A percentile compares a stretch with the other conserved stretches of the same genome.
These are phyloP conservation scores for Drosophila nigricruria DNA, from an alignment of 2,888 invertebrate species.

Conservation along the genomic window DNA sequence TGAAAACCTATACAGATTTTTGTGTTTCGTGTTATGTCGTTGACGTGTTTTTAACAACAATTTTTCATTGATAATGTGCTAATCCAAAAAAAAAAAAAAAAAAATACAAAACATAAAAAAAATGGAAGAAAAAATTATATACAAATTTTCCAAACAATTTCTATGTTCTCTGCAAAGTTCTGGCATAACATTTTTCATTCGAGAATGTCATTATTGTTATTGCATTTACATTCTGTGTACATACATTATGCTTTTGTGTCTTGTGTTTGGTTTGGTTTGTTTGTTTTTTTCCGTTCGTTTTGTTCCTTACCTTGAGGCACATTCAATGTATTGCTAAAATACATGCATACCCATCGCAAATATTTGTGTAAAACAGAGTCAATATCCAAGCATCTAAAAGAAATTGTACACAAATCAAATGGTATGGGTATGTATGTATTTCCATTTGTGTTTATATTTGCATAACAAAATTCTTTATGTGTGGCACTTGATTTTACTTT, in stretches of 20 bases:
- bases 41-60: slow-evolving; percentile 43
- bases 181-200: slow-evolving; percentile 25
- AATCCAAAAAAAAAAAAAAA: slow-evolving; percentile 4
- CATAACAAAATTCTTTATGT: slow-evolving; percentile 66
- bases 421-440: slow-evolving; percentile 29
- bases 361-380: slow-evolving; percentile 11
- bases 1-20: slow-evolving; percentile 25
- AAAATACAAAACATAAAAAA: neutral
- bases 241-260: slow-evolving; percentile 32
- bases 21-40: slow-evolving; percentile 49
- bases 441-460: slow-evolving; percentile 56
- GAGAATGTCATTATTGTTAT: slow-evolving; percentile 42
- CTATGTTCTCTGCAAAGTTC: slow-evolving; percentile 20
- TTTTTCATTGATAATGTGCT: slow-evolving; percentile 37
- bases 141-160: slow-evolving; percentile 24
- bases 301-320: slow-evolving; percentile 32
- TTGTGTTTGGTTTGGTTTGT: slow-evolving; percentile 11
- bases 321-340: slow-evolving; percentile 42
- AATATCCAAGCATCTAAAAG: neutral
- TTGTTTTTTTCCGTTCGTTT: slow-evolving; percentile 1
- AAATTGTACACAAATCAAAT: neutral
- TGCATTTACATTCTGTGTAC: slow-evolving; percentile 51
- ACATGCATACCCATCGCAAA: slow-evolving; percentile 32
- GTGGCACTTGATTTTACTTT: slow-evolving; percentile 65
- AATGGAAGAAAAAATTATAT: neutral